Conservation (phyloP, 2,888 invertebrate genomes). For the Mythimna pallens region DNA sequence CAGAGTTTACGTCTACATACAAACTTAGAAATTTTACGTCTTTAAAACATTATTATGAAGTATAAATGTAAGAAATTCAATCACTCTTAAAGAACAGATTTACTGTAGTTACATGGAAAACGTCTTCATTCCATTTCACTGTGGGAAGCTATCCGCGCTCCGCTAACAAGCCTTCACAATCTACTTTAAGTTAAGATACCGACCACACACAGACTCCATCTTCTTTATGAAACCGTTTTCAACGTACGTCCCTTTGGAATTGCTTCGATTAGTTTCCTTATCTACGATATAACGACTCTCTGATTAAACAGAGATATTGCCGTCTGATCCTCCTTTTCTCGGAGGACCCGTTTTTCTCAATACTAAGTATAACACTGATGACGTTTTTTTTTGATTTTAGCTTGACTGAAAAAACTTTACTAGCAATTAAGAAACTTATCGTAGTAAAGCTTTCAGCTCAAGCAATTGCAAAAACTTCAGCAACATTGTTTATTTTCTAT, state of each 20-base stretch:
- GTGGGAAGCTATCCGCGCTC: conserved; percentile 3
- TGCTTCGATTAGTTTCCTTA: conserved; percentile 39
- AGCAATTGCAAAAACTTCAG: neutral
- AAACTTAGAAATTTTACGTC: too few relatives aligned
- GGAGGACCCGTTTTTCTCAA: neutral
- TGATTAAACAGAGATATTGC: conserved; percentile 9
- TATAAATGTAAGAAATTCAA: neutral
- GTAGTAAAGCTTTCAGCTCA: neutral
- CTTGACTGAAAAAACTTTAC: neutral
- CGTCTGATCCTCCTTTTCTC: neutral
- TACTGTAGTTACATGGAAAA: neutral
- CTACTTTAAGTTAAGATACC: conserved; percentile 3
- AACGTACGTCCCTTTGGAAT: conserved; percentile 33
- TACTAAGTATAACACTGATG: neutral
- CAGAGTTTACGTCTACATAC: too few relatives aligned
- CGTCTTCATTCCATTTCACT: neutral
- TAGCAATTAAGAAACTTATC: neutral
- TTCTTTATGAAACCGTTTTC: conserved; percentile 33
- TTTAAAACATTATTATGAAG: too few relatives aligned
- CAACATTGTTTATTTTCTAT: conserved; percentile 28
- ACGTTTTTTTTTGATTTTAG: neutral
- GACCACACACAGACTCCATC: conserved; percentile 16
- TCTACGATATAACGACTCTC: conserved; percentile 27
- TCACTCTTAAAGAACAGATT: neutral
- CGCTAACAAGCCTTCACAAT: neutral